Base-by-base conservation (phyloP, 2,797 vertebrate species). In the Chaenodraco wilsoni region DNA sequence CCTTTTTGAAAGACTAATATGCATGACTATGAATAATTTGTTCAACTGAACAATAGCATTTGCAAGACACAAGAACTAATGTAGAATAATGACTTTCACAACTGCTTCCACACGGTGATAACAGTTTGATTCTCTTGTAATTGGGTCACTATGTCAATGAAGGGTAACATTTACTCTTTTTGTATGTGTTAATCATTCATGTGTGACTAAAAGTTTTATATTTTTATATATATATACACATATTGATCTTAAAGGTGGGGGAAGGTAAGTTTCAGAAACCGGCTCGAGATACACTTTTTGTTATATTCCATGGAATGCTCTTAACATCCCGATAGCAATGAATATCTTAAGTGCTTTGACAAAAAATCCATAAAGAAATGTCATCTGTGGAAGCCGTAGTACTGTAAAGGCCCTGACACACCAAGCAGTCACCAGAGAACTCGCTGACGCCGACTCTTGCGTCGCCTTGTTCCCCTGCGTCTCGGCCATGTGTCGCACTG, bases 1-100 rank as follows among this genome's bases (percentile, higher is more conserved):
- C 56, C 40, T 65, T 57, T 78, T 84, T 87, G 77, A 81, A 90
- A 76, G 85, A 76, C 85, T 55, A 75, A 86, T 78, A 78, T 73
- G 59, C 77, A 75, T 77, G 76, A 81, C 73, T 77, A 72, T 88
- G 51, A 80, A 87, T 75, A 68, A 83, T 50, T 83, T 67, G 65
- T 67, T 72, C 37, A 71, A 43, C 31, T 67, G 50, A 64, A 87
- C 80, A 86, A 84, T 9, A 57, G 51, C 27, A n/a, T 44, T 54
- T 77, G 66, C 50, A 64, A 60, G 63, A 76, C 44, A 71, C 40
- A 59, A 56, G 48, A 74, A 49, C 57, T 72, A 75, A 74, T 76
- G 21, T 10, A 45, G 68, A 84, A 44, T 79, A 80, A 87, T 84
- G 21, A 64, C 48, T 75, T 68, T 69, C 62, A 70, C 21, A 58